Base-by-base conservation (phyloP, 2,113 vertebrate species). In the Egretta garzetta region DNA sequence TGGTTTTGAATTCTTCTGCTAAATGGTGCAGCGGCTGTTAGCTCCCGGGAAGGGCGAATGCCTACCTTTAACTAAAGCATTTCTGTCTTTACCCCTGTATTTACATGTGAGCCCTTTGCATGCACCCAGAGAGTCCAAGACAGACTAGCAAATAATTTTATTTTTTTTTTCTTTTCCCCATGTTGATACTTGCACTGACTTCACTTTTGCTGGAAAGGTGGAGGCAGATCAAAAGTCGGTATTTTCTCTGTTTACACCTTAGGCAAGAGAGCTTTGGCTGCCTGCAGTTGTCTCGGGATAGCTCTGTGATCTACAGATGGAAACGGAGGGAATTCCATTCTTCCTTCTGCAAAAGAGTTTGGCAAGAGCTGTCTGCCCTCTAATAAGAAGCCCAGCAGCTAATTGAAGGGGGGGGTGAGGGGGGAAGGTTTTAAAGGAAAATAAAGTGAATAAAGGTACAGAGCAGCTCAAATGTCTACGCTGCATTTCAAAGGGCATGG, bases 241-340 rank as follows among this genome's bases (percentile, higher is more conserved):
- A 15, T 96, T 93, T 76, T 58, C 59, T 96, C 79, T 93, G 62
- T 95, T 96, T 74, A 83, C 37, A 84, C 90, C 92, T 88, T 47
- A 92, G 77, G 88, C 63, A 52, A 95, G 63, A 73, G 67, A 80
- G 71, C 37, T 63, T 83, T 90, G 88, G 15, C 55, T 77, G 63
- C 11, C 63, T 90, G 64, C 47, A 72, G 70, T 17, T 82, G 79
- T 76, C 73, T 80, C 41, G 8, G 63, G 55, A 37, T n/a, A 30
- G 6, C 26, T 80, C 39, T 14, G 18, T 49, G 63, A 73, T 75
- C 84, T 75, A 55, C 47, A 71, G 74, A 59, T 53, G 83, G 56
- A 43, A 93, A 79, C 4, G 2, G 35, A 91, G 76, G 73, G 64
- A 92, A 90, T 87, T 60, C 60, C n/a, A 12, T 56, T 79, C 76